phyloP scores from a whole-genome alignment of 2,797 vertebrate species.

The Parotocinclus haroldoi region DNA sequence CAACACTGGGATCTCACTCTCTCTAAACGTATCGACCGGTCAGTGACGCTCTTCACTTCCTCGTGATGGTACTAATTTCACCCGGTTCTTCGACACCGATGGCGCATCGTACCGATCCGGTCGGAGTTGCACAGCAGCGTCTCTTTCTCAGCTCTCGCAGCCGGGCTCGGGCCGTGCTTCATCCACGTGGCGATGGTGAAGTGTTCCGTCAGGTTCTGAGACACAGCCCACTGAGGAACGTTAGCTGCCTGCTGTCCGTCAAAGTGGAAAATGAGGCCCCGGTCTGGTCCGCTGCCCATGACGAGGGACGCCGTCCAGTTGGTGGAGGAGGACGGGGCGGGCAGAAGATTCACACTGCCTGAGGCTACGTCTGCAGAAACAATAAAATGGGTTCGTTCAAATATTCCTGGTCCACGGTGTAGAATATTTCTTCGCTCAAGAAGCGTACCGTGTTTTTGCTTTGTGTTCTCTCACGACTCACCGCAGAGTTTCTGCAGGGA shows the following conservation, averaged over 20 bases:
- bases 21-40: too few relatives aligned
- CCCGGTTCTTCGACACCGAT: too few relatives aligned
- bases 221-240: constrained; percentile 86
- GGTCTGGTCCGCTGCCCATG: constrained; percentile 82
- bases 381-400: too few relatives aligned
- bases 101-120: constrained; percentile 90
- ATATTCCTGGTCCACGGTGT: too few relatives aligned
- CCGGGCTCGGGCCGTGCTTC: constrained; percentile 91
- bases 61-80: too few relatives aligned
- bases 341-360: constrained; percentile 90
- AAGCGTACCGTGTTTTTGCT: too few relatives aligned
- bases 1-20: too few relatives aligned
- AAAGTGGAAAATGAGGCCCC: constrained; percentile 88
- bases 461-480: constrained; percentile 1
- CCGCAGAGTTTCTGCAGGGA: constrained; percentile 89
- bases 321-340: constrained; percentile 76
- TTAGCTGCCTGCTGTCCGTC: constrained; percentile 90
- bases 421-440: too few relatives aligned
- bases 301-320: constrained; percentile 90
- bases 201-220: constrained; percentile 93
- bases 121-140: constrained; percentile 96
- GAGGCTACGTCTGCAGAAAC: constrained; percentile 82
- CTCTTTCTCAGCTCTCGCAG: constrained; percentile 90
- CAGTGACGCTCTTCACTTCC: too few relatives aligned
- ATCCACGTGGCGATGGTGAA: constrained; percentile 96